Evolutionary conservation across 2,888 invertebrate genomes (phyloP).

Genomic region (Cacoxenus indagator): DNA sequence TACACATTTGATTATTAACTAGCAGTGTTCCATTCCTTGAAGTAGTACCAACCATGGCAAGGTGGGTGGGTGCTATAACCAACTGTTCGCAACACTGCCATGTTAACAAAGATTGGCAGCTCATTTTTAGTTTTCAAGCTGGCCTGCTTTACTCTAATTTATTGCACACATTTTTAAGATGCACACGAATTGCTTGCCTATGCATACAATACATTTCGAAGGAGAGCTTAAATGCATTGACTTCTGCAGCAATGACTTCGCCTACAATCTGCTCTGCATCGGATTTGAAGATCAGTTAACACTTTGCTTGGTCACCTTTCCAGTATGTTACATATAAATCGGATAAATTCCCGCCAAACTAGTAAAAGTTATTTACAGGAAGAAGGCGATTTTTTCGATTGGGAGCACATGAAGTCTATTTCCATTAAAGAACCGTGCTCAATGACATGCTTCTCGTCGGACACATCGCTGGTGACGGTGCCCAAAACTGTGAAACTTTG

Average conservation of each 20-base stretch:
- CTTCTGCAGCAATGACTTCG: slow-evolving; percentile 77
- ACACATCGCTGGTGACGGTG: slow-evolving; percentile 74
- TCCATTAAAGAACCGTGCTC: slow-evolving; percentile 73
- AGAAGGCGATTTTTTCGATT: slow-evolving; percentile 73
- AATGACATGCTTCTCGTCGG: slow-evolving; percentile 75
- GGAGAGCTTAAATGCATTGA: slow-evolving; percentile 73
- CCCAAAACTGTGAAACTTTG: slow-evolving; percentile 72
- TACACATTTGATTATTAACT: too few relatives aligned
- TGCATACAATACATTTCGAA: not conserved
- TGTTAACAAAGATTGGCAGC: not conserved
- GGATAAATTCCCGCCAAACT: not conserved
- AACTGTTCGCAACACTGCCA: not conserved
- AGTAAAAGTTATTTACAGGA: slow-evolving; percentile 55
- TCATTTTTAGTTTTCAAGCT: not conserved
- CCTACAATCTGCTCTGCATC: slow-evolving; percentile 76
- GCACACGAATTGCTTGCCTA: not conserved
- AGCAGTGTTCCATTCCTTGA: too few relatives aligned
- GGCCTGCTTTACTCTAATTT: not conserved
- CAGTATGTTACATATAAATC: slow-evolving; percentile 69
- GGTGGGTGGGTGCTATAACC: too few relatives aligned
- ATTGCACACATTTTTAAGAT: not conserved
- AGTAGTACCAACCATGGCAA: too few relatives aligned
- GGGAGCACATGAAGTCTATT: slow-evolving; percentile 74
- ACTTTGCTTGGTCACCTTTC: slow-evolving; percentile 74
- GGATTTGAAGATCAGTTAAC: slow-evolving; percentile 74